Evolutionary conservation across 2,113 vertebrate species (phyloP), one percentile per base, ranked within the genome.

Genomic region (Orthonyx spaldingii): DNA sequence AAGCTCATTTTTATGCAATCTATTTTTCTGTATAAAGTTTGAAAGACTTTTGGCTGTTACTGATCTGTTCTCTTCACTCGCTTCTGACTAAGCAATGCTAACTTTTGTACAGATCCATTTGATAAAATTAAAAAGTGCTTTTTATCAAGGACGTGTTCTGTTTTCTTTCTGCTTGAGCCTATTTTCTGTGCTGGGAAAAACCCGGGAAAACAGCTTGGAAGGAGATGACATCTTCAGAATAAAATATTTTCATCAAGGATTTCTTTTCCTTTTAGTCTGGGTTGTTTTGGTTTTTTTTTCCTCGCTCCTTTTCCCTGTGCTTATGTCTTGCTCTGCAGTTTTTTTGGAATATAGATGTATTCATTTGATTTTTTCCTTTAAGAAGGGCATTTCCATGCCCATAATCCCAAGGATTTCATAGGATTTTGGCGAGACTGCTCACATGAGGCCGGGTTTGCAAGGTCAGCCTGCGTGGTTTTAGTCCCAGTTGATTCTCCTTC

Each of bases 21-120:
- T 98, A 93, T 97, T 97, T 98, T 98, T 97, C 89, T 79, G 96
- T 96, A 93, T 96, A 89, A 91, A 96, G 96, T 97, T 97, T 89
- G 95, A 96, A 90, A 95, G 93, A 96, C 95, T 93, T 97, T 97
- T 85, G 70, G 84, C 95, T 97, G 95, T 97, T 98, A 97, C 97
- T 97, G 96, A 97, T 97, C 97, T 98, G 98, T 98, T 98, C 98
- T 97, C 90, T 98, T 98, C 97, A 97, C 98, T 98, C 94, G 96
- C 98, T 98, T 98, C 98, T 98, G 98, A 98, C 98, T 98, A 98
- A 98, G 98, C 98, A 98, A 98, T 96, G 98, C 99, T 99, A 99
- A 99, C 98, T 98, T 98, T 99, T 98, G 98, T 97, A 98, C 98
- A 99, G 98, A 98, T 98, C 91, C 49, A 98, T 98, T 98, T 98